Base-by-base conservation (phyloP, 2,888 invertebrate species). In the Amorpha juglandis region DNA sequence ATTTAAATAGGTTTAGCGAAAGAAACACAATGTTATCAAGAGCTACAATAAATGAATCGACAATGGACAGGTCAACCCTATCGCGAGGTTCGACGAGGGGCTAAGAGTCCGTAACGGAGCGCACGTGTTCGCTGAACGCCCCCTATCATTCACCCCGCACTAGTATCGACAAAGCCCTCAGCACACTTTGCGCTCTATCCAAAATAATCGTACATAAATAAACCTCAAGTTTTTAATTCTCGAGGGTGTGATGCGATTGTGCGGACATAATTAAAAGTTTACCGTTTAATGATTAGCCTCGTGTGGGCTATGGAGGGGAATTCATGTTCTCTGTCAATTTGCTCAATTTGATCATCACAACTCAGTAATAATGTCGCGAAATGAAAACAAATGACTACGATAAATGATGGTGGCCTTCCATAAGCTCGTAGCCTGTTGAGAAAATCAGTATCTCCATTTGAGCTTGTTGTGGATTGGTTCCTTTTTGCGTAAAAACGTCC, bases 151-250 rank as follows among this genome's bases (percentile, higher is more conserved):
- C 86, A 86, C 84, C 86, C 85, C 78, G 81, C 78, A 82, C 83
- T 82, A 78, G 74, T 87, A 87, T 81, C 84, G 82, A 80, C 81
- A 82, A 85, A 79, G 76, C 84, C 87, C 79, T 8, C 74, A 71
- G 73, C 75, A 74, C 73, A 76, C 76, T 80, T 75, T 73, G 77
- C 73, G 74, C 78, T 81, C 80, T 81, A 83, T 76, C 78, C 78
- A 76, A 84, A 77, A 84, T 89, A 88, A 90, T 90, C 87, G 86
- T 83, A 76, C 85, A 88, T 88, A 90, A 91, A 91, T 91, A 91
- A 88, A 88, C 86, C 83, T 83, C 83, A 85, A 84, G 76, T 79
- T 76, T 75, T 69, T 72, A 69, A 77, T 73, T 73, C 76, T 73
- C 70, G 74, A 74, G 73, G 70, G 69, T 67, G 71, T 67, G 63